These are phyloP conservation scores for Agapornis canus DNA, from an alignment of 2,797 vertebrate genomes.

Conservation along the genomic window DNA sequence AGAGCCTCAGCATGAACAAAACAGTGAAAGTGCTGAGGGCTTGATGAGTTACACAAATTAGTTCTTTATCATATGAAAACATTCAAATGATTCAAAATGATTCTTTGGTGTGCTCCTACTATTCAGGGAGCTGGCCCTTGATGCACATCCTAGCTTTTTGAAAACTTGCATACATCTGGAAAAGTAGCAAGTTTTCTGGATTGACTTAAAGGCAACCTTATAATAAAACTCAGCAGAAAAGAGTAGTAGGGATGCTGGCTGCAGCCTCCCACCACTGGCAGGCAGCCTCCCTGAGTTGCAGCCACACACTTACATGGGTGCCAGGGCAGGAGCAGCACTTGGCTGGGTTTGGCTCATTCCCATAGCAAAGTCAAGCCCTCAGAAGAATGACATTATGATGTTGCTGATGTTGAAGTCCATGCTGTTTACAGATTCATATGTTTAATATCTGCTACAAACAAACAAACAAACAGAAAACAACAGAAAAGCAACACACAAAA, in stretches of 20 bases:
- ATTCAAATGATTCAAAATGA: not conserved
- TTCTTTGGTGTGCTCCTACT: not conserved
- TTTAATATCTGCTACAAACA: not conserved
- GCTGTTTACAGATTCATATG: not conserved
- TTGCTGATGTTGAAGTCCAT: fast-evolving
- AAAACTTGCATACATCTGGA: not conserved
- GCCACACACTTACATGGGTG: fast-evolving
- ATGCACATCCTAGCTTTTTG: not conserved
- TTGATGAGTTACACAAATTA: not conserved
- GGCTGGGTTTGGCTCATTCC: not conserved
- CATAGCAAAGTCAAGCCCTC: not conserved
- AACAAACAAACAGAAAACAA: not conserved
- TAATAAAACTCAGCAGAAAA: not conserved
- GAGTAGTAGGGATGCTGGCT: fast-evolving
- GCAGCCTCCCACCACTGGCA: not conserved
- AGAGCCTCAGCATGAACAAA: not conserved
- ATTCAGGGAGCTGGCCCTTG: fast-evolving
- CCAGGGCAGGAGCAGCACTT: not conserved
- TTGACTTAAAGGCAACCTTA: not conserved
- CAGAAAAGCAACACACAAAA: not conserved
- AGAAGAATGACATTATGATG: not conserved
- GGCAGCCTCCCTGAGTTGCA: not conserved
- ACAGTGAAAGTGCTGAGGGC: too few relatives aligned
- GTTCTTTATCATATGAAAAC: not conserved
- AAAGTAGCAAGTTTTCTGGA: not conserved